phyloP scores from a whole-genome alignment of 2,888 invertebrate genomes.

The Spodoptera picta region DNA sequence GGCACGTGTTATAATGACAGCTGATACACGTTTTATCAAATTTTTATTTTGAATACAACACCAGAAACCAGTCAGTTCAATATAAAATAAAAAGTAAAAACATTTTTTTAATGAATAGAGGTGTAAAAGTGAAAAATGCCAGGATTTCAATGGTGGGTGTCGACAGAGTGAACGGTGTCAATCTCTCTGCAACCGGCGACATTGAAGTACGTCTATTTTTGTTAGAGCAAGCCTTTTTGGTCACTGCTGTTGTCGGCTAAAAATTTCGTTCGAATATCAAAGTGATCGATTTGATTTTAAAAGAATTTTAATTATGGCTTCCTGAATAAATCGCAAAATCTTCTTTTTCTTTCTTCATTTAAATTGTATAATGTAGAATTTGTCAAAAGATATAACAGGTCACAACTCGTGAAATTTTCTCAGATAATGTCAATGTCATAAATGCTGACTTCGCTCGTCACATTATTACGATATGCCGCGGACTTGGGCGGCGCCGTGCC shows the following conservation, averaged over 20 bases:
- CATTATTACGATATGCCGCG: constrained; percentile 18
- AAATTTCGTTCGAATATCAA: constrained; percentile 1
- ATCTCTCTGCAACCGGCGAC: constrained; percentile 23
- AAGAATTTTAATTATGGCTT: neutral
- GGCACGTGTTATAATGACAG: neutral
- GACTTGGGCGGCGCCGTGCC: constrained; percentile 33
- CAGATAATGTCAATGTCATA: constrained; percentile 2
- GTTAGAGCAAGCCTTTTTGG: constrained; percentile 11
- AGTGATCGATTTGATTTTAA: neutral
- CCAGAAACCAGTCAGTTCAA: constrained; percentile 19
- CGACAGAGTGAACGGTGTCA: constrained; percentile 35
- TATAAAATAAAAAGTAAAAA: constrained; percentile 24
- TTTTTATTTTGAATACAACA: constrained; percentile 6
- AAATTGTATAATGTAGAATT: too few relatives aligned
- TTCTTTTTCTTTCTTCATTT: neutral
- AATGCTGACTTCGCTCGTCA: neutral
- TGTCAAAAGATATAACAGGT: too few relatives aligned
- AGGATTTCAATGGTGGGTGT: constrained; percentile 40
- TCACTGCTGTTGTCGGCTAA: neutral
- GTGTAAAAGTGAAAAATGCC: constrained; percentile 27
- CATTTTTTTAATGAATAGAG: constrained; percentile 27
- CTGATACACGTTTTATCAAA: neutral
- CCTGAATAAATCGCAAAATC: too few relatives aligned
- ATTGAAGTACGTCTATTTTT: constrained; percentile 29
- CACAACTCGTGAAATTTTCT: neutral